Evolutionary conservation across 2,888 invertebrate genomes (phyloP), one percentile per base, ranked within the genome.

Genomic region (Thymelicus acteon): DNA sequence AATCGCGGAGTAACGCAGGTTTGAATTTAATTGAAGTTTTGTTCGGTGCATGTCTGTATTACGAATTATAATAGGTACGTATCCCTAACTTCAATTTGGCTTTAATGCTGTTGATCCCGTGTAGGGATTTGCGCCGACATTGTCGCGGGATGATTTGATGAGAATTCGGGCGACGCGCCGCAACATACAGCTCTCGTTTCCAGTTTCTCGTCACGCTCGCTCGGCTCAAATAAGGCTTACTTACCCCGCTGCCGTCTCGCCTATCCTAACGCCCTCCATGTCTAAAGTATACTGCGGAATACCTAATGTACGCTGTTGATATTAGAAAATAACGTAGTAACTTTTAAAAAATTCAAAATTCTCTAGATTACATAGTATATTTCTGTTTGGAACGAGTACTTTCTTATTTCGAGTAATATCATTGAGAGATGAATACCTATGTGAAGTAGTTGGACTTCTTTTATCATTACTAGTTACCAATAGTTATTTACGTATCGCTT

Each of bases 151-250:
- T 91, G 90, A 90, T 92, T 91, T 92, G 93, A 92, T 91, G 92
- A 91, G 92, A 92, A 91, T 90, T 89, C 87, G 85, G 87, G 79
- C 78, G 79, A 75, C 64, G 85, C 82, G 86, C 82, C 85, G 82
- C 87, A 86, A 86, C 86, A 89, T 85, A 91, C 89, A 87, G 88
- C 88, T 80, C 81, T 80, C 83, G 88, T 85, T 92, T 91, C 88
- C 86, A 89, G 90, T 93, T 93, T 93, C 93, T 83, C 82, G 92
- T 93, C 92, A 93, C 93, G 93, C 91, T 88, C 92, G 85, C 85
- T 77, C 82, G 89, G 84, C 90, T 90, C 90, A 90, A 92, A 92
- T 92, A 92, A 91, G 93, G 91, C 92, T 90, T 89, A 89, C 87
- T 85, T 86, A 86, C 86, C 86, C 87, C 86, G 75, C 79, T 75